Percentiles rank a stretch among this genome's conserved stretches.
Evolutionary conservation across 2,797 vertebrate species (phyloP).

Genomic region (Rhodeus uyekii): DNA sequence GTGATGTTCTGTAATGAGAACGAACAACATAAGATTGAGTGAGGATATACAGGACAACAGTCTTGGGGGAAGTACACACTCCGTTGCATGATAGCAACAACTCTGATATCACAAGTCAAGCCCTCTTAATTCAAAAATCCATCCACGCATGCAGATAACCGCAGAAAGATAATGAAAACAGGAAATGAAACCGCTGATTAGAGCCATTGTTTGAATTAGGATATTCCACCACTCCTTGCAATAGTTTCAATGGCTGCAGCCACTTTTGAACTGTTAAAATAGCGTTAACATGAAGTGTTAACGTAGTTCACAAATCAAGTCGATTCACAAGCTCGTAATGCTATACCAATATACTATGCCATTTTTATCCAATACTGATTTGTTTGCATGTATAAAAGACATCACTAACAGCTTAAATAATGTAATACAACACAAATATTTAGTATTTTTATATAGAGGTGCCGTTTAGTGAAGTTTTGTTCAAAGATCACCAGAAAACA

Average conservation of each 20-base stretch:
- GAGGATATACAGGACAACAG: slow-evolving; percentile 23
- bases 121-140: slow-evolving; percentile 36
- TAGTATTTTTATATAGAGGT: no score
- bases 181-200: slow-evolving; percentile 23
- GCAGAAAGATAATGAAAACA: slow-evolving; percentile 36
- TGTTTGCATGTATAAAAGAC: background rate
- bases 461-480: background rate
- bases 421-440: background rate
- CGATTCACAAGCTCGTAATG: background rate
- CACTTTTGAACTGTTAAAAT: background rate
- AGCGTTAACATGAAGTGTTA: background rate
- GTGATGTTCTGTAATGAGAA: slow-evolving; percentile 23
- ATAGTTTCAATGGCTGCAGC: slow-evolving; percentile 26
- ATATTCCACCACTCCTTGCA: slow-evolving; percentile 34
- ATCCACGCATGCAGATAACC: slow-evolving; percentile 15
- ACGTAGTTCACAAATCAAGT: background rate
- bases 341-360: no score
- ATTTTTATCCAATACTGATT: background rate
- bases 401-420: background rate
- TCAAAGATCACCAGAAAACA: background rate
- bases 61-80: slow-evolving; percentile 5
- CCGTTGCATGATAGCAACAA: slow-evolving; percentile 1
- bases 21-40: slow-evolving; percentile 30
- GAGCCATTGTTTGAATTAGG: slow-evolving; percentile 22
- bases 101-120: slow-evolving; percentile 16